Evolutionary conservation across 2,888 invertebrate species (phyloP).

Genomic region (Lepas anatifera): DNA sequence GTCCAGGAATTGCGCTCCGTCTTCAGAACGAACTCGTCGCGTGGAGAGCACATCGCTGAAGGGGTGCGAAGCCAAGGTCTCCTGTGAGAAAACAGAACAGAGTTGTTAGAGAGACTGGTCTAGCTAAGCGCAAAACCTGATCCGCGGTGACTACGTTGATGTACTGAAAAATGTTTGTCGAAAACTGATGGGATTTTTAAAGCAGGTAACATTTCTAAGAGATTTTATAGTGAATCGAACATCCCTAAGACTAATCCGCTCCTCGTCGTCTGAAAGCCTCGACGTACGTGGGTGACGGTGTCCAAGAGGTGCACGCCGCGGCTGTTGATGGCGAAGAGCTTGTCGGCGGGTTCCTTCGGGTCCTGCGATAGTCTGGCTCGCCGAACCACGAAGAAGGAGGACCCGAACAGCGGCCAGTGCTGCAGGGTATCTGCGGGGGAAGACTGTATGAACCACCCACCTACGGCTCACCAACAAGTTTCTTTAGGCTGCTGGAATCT

Average conservation of each 20-base stretch:
- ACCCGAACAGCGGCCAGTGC: constrained; percentile 92
- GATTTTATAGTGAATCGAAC: too few species aligned
- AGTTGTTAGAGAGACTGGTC: too few species aligned
- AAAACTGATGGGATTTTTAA: too few species aligned
- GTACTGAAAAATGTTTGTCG: too few species aligned
- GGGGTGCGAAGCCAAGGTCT: constrained; percentile 82
- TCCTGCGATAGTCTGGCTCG: constrained; percentile 68
- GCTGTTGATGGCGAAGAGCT: constrained; percentile 84
- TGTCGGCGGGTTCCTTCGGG: constrained; percentile 58
- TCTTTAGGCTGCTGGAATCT: too few species aligned
- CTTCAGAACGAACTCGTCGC: constrained; percentile 76
- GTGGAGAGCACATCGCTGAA: constrained; percentile 93
- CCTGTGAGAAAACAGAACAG: constrained; percentile 45
- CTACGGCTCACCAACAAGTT: too few species aligned
- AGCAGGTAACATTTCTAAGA: background rate
- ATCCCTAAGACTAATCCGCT: too few species aligned
- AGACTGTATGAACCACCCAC: too few species aligned
- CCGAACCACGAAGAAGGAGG: constrained; percentile 90
- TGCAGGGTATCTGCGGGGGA: constrained; percentile 63
- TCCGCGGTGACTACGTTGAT: too few species aligned
- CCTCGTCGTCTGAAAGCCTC: too few species aligned
- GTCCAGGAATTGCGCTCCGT: constrained; percentile 81
- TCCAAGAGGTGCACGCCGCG: constrained; percentile 89
- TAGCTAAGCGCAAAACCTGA: too few species aligned
- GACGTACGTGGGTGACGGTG: constrained; percentile 75